Conservation (phyloP, 2,113 vertebrate genomes). For the Zosterops hypoxanthus region DNA sequence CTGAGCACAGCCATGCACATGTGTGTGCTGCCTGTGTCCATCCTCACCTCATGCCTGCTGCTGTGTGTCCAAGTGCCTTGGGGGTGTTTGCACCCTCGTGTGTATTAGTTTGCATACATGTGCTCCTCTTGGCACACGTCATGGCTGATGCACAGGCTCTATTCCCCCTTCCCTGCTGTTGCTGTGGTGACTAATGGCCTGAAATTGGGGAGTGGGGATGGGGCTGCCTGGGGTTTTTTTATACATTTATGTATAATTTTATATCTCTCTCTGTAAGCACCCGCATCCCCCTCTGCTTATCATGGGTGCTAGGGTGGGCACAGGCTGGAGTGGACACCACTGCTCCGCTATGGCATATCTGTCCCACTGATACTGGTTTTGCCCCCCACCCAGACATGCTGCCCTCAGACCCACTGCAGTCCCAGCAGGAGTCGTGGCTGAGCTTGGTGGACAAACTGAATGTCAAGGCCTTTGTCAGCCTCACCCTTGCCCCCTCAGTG, state of each 20-base stretch:
- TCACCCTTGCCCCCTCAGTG: slow-evolving; percentile 85
- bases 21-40: accelerated
- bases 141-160: background rate
- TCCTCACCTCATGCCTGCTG: background rate
- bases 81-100: accelerated
- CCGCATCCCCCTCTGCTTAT: background rate
- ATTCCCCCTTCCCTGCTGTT: background rate
- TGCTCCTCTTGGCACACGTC: accelerated
- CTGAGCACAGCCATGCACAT: accelerated
- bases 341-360: accelerated
- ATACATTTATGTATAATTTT: slow-evolving; percentile 16
- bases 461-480: slow-evolving; percentile 90
- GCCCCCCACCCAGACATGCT: slow-evolving; percentile 68
- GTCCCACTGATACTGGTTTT: background rate
- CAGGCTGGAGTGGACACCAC: background rate
- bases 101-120: accelerated
- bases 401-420: slow-evolving; percentile 86
- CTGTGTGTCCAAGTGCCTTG: background rate
- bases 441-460: slow-evolving; percentile 89
- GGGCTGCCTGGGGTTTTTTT: background rate
- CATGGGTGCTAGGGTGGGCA: background rate
- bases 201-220: slow-evolving; percentile 42
- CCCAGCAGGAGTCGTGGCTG: slow-evolving; percentile 88
- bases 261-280: background rate
- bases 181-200: slow-evolving; percentile 65